phyloP scores from a whole-genome alignment of 1,140 invertebrate species.

The Drosophila bipectinata region DNA sequence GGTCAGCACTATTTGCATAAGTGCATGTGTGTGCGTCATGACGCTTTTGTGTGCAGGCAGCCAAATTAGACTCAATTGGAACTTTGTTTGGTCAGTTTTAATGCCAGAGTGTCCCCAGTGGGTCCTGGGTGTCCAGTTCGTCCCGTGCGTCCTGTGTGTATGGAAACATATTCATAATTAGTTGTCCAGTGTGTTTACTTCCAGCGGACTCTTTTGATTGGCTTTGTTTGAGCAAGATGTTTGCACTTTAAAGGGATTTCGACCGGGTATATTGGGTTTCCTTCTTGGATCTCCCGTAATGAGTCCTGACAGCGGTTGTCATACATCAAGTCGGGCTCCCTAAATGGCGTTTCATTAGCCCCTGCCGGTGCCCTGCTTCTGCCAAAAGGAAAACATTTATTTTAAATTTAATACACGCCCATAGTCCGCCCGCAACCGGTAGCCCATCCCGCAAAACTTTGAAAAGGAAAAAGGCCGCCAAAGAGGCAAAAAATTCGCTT shows the following conservation, averaged over 20 bases:
- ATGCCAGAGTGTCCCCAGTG: constrained; percentile 65
- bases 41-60: constrained; percentile 33
- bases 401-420: constrained; percentile 72
- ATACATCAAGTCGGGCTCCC: constrained; percentile 55
- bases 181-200: constrained; percentile 38
- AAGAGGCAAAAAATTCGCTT: constrained; percentile 52
- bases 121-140: constrained; percentile 18
- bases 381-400: constrained; percentile 70
- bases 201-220: constrained; percentile 31
- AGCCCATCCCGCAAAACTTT: constrained; percentile 13
- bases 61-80: constrained; percentile 76
- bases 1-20: constrained; percentile 70
- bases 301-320: constrained; percentile 27
- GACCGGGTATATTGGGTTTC: neutral
- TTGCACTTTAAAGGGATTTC: constrained; percentile 18
- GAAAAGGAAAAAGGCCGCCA: constrained; percentile 18
- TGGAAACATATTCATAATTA: constrained; percentile 81
- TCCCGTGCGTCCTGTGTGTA: constrained; percentile 40
- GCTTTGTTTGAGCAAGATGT: constrained; percentile 43
- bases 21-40: constrained; percentile 33
- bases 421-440: constrained; percentile 21
- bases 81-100: constrained; percentile 80
- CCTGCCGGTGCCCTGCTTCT: constrained; percentile 5
- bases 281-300: constrained; percentile 7
- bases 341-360: constrained; percentile 75